Evolutionary conservation across 1,140 invertebrate species (phyloP), one percentile per base, ranked within the genome.

Genomic region (Lasaia peninsularis): DNA sequence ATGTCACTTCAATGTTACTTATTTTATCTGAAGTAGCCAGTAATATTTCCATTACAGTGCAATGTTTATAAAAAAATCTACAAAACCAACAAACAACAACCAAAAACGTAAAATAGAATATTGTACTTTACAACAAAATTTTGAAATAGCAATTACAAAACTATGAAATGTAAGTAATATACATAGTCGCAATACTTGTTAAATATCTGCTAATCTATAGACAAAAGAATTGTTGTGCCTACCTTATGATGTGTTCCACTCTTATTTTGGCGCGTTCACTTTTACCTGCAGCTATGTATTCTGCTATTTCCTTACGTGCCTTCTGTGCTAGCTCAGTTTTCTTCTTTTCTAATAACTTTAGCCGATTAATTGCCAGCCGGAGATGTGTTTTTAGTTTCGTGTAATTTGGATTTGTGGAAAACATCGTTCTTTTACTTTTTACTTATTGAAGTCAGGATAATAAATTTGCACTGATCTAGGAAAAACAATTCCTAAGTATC

Each of bases 311-410:
- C 78, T 96, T 97, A 59, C 98, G 92, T 0, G 98, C 94, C 88
- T 99, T 99, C 80, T 97, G 94, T 0, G 98, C 95, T 62, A 99
- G 85, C 90, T 99, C 98, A 0, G 97, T 96, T 91, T 99, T 99
- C 90, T 99, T 99, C 86, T 99, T 99, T 80, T 99, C 98, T 54
- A 99, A 80, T 49, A 99, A 84, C 89, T 99, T 99, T 7, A 99
- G 90, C 20, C 98, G 93, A 80, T 98, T 98, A 52, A 98, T 95
- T 1, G 96, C 94, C 66, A 99, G 89, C 66, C 97, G 92, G 32
- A 99, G 88, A 90, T 99, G 97, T 9, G 98, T 99, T 91, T 99
- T 99, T 52, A 99, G 89, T 89, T 99, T 99, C 0, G 93, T 94
- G 76, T 98, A 98, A 90, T 97, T 98, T 8, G 95, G 94, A 28